These are phyloP conservation scores for Epicampocera succincta DNA, from an alignment of 2,888 invertebrate genomes.

Conservation along the genomic window DNA sequence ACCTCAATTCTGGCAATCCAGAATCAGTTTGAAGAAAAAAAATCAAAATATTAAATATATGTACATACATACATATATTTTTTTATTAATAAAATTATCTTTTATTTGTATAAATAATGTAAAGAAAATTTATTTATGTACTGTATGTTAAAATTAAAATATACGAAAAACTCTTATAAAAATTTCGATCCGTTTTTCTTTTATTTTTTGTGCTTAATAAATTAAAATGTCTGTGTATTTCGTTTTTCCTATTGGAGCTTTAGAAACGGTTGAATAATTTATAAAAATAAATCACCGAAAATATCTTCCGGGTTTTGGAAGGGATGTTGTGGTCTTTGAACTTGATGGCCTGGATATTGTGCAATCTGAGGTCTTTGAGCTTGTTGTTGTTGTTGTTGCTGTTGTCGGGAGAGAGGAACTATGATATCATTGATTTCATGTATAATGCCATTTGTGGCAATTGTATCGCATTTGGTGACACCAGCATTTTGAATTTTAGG, in stretches of 20 bases:
- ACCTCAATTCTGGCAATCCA: too few relatives aligned
- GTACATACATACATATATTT: too few relatives aligned
- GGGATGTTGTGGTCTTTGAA: conserved; percentile 14
- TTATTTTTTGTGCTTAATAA: conserved; percentile 42
- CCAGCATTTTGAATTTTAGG: conserved; percentile 82
- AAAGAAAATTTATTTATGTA: neutral
- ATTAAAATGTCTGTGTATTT: conserved; percentile 38
- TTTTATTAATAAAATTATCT: too few relatives aligned
- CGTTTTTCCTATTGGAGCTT: neutral
- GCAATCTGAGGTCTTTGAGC: conserved; percentile 40
- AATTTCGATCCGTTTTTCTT: conserved; percentile 17
- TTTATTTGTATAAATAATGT: too few relatives aligned
- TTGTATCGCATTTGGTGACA: conserved; percentile 81
- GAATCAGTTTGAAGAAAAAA: too few relatives aligned
- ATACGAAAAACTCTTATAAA: conserved; percentile 52
- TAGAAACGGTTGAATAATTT: conserved; percentile 32
- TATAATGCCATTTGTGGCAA: conserved; percentile 80
- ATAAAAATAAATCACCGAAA: conserved; percentile 76
- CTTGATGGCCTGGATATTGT: conserved; percentile 63
- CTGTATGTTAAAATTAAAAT: conserved; percentile 38
- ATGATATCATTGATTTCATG: conserved; percentile 82
- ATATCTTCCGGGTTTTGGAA: conserved; percentile 62
- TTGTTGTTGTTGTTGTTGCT: conserved; percentile 68
- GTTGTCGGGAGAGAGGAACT: conserved; percentile 72
- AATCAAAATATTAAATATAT: too few relatives aligned